A percentile compares a stretch with the other conserved stretches of the same genome.
Evolutionary conservation across 2,888 invertebrate species (phyloP).

Genomic region (Yponomeuta evonymella): DNA sequence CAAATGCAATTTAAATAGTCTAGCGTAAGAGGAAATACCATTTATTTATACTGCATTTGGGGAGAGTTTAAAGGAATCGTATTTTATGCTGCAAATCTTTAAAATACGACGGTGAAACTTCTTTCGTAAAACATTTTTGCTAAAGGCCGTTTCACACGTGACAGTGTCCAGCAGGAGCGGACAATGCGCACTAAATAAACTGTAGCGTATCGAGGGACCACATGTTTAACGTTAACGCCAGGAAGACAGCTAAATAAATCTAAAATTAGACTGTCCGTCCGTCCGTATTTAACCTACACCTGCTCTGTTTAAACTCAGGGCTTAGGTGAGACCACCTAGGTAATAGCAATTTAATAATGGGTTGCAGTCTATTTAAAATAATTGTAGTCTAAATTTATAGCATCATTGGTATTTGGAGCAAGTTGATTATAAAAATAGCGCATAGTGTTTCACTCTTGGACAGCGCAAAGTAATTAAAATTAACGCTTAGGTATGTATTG

Average conservation of each 20-base stretch:
- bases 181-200: background rate
- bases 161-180: background rate
- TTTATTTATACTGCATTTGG: no score
- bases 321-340: background rate
- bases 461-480: no score
- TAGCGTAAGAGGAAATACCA: no score
- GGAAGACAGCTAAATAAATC: constrained; percentile 7
- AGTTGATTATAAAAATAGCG: background rate
- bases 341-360: background rate
- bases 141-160: background rate
- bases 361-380: background rate
- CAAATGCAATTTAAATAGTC: no score
- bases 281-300: constrained; percentile 20
- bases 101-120: no score
- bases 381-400: background rate
- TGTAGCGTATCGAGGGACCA: constrained; percentile 3
- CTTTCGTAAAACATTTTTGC: no score
- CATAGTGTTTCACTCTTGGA: no score
- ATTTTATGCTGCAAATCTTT: no score
- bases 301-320: background rate
- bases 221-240: constrained; percentile 8
- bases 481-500: no score
- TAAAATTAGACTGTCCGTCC: constrained; percentile 19
- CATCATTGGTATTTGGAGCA: background rate
- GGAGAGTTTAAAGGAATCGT: no score